Conservation (phyloP, 2,113 vertebrate genomes). For the Lagopus leucura region DNA sequence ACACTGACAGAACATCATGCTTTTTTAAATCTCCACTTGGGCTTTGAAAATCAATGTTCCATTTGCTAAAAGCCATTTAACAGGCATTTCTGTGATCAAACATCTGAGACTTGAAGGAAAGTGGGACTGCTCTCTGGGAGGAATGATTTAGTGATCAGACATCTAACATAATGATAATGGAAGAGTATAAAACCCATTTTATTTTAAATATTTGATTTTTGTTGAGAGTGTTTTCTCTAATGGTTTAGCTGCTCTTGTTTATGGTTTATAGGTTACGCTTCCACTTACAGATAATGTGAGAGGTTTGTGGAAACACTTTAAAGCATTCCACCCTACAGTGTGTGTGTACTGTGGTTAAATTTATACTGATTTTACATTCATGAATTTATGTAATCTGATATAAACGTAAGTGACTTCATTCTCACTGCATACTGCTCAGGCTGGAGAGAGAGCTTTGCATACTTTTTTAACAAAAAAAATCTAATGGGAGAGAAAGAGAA, state of each 20-base stretch:
- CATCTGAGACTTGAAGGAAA: not conserved
- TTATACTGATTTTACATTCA: not conserved
- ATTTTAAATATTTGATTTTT: slow-evolving; percentile 16
- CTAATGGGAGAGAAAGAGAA: not conserved
- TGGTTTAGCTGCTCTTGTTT: not conserved
- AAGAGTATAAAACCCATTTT: not conserved
- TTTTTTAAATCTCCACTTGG: not conserved
- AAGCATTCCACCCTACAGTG: not conserved
- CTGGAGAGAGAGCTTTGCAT: not conserved
- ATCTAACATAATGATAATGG: not conserved
- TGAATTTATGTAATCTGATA: not conserved
- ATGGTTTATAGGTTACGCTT: not conserved
- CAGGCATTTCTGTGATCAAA: not conserved
- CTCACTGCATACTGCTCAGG: not conserved
- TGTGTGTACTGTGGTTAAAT: not conserved
- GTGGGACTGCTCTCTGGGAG: not conserved
- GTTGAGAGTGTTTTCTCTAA: not conserved
- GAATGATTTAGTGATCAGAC: not conserved
- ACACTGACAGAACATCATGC: not conserved
- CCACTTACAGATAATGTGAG: not conserved
- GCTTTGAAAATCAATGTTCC: not conserved
- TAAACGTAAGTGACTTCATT: not conserved
- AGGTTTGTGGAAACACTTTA: not conserved
- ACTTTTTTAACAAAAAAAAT: not conserved
- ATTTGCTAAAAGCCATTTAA: not conserved